Base-by-base conservation (phyloP, 1,140 invertebrate species). In the Dendroctonus valens region DNA sequence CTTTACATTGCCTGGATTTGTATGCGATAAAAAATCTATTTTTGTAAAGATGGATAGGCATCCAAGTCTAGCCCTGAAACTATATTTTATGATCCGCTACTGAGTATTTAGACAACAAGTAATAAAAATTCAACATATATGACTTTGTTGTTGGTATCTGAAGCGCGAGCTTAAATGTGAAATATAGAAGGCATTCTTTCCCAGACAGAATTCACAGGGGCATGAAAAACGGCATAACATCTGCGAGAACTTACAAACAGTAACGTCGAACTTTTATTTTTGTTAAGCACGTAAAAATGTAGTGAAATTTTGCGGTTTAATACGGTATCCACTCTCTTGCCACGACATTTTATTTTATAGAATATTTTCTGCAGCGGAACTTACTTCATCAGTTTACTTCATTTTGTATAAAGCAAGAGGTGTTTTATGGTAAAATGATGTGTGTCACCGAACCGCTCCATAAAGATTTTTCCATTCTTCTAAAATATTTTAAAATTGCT, bases 41-140 rank as follows among this genome's bases (percentile, higher is more conserved):
- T 26, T 1, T 3, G 3, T 26, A 26, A 26, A 26, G 26, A 26
- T 26, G n/a, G n/a, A 26, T 26, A 26, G n/a, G n/a, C 26, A 26
- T 26, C 26, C 26, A 26, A 26, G 26, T 26, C 26, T 26, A 26
- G 26, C 3, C 3, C 26, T 26, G 26, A 26, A 26, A 26, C 26
- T 1, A 26, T 26, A 1, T 26, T 26, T 3, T 26, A 26, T 26
- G 26, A 26, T 26, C 26, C 8, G 42, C 42, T 12, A 11, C 8
- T 46, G 42, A 11, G 42, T 12, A 4, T 12, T 46, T 46, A 46
- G 4, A 46, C 12, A 46, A 46, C 3, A 46, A 46, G 42, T 12
- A 46, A 46, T 46, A 46, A 46, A 46, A 46, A 11, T 11, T 11
- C 8, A 46, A 46, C 42, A 46, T 46, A 46, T 46, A 46, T 46